phyloP scores from a whole-genome alignment of 2,888 invertebrate species.

The Apamea monoglypha region DNA sequence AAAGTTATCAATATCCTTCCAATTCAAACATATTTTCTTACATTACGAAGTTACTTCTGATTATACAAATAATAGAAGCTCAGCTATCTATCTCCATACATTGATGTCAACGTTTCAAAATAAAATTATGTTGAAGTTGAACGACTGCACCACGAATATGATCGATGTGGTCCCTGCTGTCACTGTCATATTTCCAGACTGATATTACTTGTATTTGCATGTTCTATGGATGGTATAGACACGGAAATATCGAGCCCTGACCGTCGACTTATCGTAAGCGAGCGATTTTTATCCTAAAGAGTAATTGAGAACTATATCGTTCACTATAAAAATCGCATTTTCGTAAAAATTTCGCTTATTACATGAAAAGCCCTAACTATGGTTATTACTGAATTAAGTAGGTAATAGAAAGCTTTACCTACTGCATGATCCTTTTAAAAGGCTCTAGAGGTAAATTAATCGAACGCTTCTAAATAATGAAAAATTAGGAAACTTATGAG shows the following conservation, averaged over 20 bases:
- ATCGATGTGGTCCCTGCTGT: conserved; percentile 42
- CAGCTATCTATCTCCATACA: conserved; percentile 45
- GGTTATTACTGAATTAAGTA: too few relatives aligned
- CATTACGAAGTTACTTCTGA: background rate
- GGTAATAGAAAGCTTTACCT: too few relatives aligned
- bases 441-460: too few relatives aligned
- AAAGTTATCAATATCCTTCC: background rate
- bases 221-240: background rate
- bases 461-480: too few relatives aligned
- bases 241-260: background rate
- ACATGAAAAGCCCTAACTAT: too few relatives aligned
- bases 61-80: conserved; percentile 19
- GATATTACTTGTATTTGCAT: conserved; percentile 25
- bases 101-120: conserved; percentile 50
- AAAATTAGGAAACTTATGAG: too few relatives aligned
- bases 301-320: background rate
- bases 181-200: conserved; percentile 7
- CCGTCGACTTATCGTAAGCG: background rate
- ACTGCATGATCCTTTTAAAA: too few relatives aligned
- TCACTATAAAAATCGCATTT: background rate
- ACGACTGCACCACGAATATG: conserved; percentile 43
- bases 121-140: conserved; percentile 46
- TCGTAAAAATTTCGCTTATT: too few relatives aligned
- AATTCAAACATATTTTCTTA: background rate
- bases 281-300: background rate